A percentile compares a stretch with the other conserved stretches of the same genome.
Conservation (phyloP, 1,140 invertebrate species). For the Zaprionus lachaisei region DNA sequence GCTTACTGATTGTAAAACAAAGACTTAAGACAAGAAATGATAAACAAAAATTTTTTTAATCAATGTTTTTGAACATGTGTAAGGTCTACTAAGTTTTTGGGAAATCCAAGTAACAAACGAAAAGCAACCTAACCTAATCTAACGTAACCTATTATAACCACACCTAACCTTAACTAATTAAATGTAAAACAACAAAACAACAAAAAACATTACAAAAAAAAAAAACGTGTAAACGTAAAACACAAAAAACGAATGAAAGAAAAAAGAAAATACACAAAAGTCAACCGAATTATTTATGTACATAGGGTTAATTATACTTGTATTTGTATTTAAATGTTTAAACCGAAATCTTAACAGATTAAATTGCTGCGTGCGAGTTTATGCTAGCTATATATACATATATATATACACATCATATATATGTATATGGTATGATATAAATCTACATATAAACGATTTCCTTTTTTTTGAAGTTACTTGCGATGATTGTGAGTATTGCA, state of each 20-base stretch:
- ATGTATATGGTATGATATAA: conserved; percentile 20
- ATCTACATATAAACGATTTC: conserved; percentile 9
- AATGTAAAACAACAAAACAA: conserved; percentile 11
- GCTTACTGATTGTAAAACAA: conserved; percentile 82
- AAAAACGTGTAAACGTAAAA: neutral
- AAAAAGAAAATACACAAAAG: conserved; percentile 1
- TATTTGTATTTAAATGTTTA: conserved; percentile 59
- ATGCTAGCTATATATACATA: conserved; percentile 15
- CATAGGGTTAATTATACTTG: conserved; percentile 33
- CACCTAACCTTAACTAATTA: conserved; percentile 29
- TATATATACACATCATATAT: conserved; percentile 10
- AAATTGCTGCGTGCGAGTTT: conserved; percentile 41
- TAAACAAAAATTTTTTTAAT: conserved; percentile 47
- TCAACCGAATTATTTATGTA: conserved; percentile 35
- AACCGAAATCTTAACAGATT: conserved; percentile 50
- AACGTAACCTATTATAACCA: conserved; percentile 13
- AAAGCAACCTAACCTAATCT: conserved; percentile 19
- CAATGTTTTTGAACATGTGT: conserved; percentile 48
- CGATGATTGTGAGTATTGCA: neutral
- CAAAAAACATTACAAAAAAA: conserved; percentile 10
- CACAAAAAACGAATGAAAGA: conserved; percentile 12
- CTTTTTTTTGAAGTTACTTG: conserved; percentile 26
- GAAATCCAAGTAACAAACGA: conserved; percentile 17
- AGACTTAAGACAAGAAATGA: conserved; percentile 68
- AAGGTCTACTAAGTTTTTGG: conserved; percentile 48